Conservation (phyloP, 2,888 invertebrate genomes). For the Sinodicranocentrus sp. region DNA sequence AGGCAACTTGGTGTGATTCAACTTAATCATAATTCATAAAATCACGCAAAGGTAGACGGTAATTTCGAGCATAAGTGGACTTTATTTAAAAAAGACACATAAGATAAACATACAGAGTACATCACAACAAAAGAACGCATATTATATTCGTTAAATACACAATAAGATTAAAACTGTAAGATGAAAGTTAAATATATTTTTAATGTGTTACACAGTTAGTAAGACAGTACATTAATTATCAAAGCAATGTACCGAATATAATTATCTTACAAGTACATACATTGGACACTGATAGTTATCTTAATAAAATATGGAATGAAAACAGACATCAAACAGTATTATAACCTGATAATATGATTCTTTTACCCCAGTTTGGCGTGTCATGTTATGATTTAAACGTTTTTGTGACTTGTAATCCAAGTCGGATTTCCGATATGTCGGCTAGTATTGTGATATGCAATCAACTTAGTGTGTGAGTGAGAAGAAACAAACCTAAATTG, state of each 20-base stretch:
- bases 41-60: neutral
- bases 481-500: neutral
- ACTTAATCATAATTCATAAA: too few species aligned
- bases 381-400: neutral
- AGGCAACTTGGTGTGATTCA: too few species aligned
- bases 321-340: neutral
- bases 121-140: conserved; percentile 7
- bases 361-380: neutral
- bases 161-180: too few species aligned
- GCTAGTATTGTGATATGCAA: conserved; percentile 46
- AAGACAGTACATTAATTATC: too few species aligned
- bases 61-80: neutral
- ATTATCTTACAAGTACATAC: too few species aligned
- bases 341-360: neutral
- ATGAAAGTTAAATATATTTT: too few species aligned
- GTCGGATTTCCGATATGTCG: conserved; percentile 16
- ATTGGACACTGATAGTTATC: too few species aligned
- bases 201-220: too few species aligned
- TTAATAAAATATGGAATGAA: conserved; percentile 5
- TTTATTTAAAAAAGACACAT: neutral
- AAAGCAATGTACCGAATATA: too few species aligned
- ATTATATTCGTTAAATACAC: neutral
- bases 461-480: neutral
- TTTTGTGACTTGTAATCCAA: neutral
- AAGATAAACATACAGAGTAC: neutral